Percentiles rank a stretch among this genome's conserved stretches.
Conservation (phyloP, 2,888 invertebrate species). For the Poecilus cupreus region DNA sequence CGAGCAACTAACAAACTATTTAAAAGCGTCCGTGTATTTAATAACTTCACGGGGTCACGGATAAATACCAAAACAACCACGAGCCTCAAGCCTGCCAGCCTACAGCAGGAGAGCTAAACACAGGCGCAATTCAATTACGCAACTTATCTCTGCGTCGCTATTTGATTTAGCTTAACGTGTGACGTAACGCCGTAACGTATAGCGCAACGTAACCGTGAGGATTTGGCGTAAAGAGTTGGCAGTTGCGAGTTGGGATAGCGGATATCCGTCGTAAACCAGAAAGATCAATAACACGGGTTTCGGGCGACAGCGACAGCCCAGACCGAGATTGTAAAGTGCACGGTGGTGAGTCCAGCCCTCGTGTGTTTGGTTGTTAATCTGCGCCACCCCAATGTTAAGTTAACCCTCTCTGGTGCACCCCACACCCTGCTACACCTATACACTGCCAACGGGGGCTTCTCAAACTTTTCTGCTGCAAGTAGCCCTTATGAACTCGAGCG, state of each 20-base stretch:
- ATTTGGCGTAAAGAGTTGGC: slow-evolving; percentile 22
- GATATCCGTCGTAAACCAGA: slow-evolving; percentile 41
- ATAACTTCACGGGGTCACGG: background rate
- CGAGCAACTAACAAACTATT: slow-evolving; percentile 16
- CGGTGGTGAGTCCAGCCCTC: slow-evolving; percentile 29
- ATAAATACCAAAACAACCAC: background rate
- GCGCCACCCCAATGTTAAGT: slow-evolving; percentile 34
- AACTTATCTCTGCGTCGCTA: slow-evolving; percentile 42
- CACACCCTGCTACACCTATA: background rate
- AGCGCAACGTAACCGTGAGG: background rate
- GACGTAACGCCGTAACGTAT: background rate
- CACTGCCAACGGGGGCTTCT: background rate
- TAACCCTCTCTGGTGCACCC: slow-evolving; percentile 42
- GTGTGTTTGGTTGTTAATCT: slow-evolving; percentile 52
- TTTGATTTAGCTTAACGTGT: slow-evolving; percentile 33
- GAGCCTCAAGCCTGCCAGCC: background rate
- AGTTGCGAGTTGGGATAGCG: slow-evolving; percentile 3
- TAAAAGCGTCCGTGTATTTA: slow-evolving; percentile 23
- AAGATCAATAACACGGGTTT: slow-evolving; percentile 46
- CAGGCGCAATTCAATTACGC: slow-evolving; percentile 43
- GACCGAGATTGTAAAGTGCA: slow-evolving; percentile 26
- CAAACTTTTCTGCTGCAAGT: background rate
- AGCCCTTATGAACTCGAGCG: background rate
- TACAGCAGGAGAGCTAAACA: background rate
- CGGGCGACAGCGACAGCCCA: too few species aligned